Percentiles rank a stretch among this genome's conserved stretches.
These are phyloP conservation scores for Dreissena polymorpha DNA, from an alignment of 1,140 invertebrate genomes.

Conservation along the genomic window DNA sequence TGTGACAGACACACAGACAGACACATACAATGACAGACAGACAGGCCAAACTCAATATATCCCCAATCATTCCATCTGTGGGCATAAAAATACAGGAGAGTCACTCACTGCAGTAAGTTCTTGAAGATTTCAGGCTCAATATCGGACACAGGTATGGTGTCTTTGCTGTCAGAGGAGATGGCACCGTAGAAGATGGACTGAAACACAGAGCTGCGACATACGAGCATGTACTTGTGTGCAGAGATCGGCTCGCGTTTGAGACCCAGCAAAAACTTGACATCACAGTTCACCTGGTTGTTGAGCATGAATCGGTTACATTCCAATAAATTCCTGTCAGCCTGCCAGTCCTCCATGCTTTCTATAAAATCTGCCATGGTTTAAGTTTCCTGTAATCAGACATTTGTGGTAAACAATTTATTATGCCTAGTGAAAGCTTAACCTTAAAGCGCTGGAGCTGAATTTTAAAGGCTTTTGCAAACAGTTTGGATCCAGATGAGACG, in stretches of 20 bases:
- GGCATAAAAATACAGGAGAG: not conserved
- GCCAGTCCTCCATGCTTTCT: conserved; percentile 61
- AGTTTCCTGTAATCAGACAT: too few species aligned
- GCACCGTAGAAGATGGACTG: conserved; percentile 66
- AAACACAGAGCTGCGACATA: conserved; percentile 69
- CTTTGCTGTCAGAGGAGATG: conserved; percentile 56
- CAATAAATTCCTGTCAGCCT: conserved; percentile 57
- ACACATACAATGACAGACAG: too few species aligned
- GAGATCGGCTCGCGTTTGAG: conserved; percentile 55
- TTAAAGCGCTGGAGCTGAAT: too few species aligned
- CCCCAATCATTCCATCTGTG: too few species aligned
- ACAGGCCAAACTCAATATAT: too few species aligned
- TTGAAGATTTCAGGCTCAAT: conserved; percentile 63
- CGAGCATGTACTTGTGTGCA: conserved; percentile 65
- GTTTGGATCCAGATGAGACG: too few species aligned
- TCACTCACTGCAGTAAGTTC: conserved; percentile 64
- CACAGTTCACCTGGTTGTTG: conserved; percentile 66
- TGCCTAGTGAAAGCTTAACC: too few species aligned
- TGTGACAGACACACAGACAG: too few species aligned
- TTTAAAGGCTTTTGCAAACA: too few species aligned
- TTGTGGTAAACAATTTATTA: too few species aligned
- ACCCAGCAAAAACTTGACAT: conserved; percentile 68
- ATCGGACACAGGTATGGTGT: conserved; percentile 65
- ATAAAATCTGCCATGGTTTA: conserved; percentile 44
- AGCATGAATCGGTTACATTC: conserved; percentile 71